Base-by-base conservation (phyloP, 2,113 vertebrate species). In the Myotis davidii region DNA sequence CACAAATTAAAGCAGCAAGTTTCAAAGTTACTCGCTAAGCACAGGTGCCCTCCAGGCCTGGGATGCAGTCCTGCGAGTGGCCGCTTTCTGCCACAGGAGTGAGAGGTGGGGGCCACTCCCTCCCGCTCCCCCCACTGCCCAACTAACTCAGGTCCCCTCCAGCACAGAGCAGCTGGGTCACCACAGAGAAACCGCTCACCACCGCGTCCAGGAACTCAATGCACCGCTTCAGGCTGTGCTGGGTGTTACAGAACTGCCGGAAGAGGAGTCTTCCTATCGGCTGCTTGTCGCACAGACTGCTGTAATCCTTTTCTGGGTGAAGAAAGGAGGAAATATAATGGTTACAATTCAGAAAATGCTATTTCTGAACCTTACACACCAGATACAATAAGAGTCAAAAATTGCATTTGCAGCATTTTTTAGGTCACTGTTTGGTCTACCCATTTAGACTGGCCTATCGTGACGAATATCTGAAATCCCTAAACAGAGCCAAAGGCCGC, bases 241-340 rank as follows among this genome's bases (percentile, higher is more conserved):
- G 98, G 9, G 99, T 99, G 91, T 99, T 98, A 95, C 99, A 99
- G 98, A 99, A 99, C 96, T 99, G 98, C 94, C 99, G 99, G 98
- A 99, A 99, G 85, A 99, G 98, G 96, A 99, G 98, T 93, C 99
- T 99, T 88, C 99, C 99, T 72, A 99, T 99, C 0, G 99, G 99
- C 96, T 99, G 99, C 97, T 99, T 99, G 97, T 99, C 99, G 97
- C 99, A 99, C 65, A 99, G 98, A 95, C 98, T 99, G 96, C 95
- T 98, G 97, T 99, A 99, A 97, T 99, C 99, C 98, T 98, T 99
- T 94, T 99, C 99, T 99, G 97, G 67, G 37, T 8, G 94, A 61
- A 87, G 67, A 94, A 34, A 96, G 70, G 82, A 2, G 37, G 20
- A 0, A 81, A 72, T 0, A 65, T 9, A 65, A 50, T 65, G 54